A percentile compares a stretch with the other conserved stretches of the same genome.
Evolutionary conservation across 2,888 invertebrate species (phyloP).

Genomic region (Fragum whitleyi): DNA sequence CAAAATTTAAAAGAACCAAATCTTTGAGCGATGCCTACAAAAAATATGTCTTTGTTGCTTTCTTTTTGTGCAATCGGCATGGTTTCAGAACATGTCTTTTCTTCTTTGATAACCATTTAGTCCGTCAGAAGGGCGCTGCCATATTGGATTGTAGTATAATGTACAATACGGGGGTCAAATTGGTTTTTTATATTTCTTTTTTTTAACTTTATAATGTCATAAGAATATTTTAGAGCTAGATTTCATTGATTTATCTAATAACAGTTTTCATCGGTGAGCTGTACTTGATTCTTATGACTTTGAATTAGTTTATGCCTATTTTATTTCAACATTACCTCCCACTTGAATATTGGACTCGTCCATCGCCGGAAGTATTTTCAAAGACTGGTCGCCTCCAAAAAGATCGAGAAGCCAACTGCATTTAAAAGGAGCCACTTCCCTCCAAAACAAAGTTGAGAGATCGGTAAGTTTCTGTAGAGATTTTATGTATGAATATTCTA

Average conservation of each 20-base stretch:
- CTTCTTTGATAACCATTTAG: constrained; percentile 23
- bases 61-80: constrained; percentile 63
- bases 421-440: constrained; percentile 30
- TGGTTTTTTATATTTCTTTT: too few relatives aligned
- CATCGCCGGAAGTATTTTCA: background rate
- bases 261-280: too few relatives aligned
- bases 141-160: constrained; percentile 53
- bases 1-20: background rate
- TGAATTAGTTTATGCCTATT: background rate
- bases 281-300: too few relatives aligned
- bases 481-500: too few relatives aligned
- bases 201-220: too few relatives aligned
- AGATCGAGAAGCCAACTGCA: constrained; percentile 5
- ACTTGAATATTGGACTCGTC: constrained; percentile 4
- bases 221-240: too few relatives aligned
- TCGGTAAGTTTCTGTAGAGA: too few relatives aligned
- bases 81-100: background rate
- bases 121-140: constrained; percentile 60
- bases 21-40: background rate
- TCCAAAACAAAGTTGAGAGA: constrained; percentile 16
- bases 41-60: constrained; percentile 8
- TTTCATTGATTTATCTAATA: too few relatives aligned
- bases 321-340: background rate
- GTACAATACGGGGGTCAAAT: constrained; percentile 18
- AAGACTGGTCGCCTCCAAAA: constrained; percentile 16